phyloP scores from a whole-genome alignment of 1,140 invertebrate genomes.

The Macrobrachium rosenbergii region DNA sequence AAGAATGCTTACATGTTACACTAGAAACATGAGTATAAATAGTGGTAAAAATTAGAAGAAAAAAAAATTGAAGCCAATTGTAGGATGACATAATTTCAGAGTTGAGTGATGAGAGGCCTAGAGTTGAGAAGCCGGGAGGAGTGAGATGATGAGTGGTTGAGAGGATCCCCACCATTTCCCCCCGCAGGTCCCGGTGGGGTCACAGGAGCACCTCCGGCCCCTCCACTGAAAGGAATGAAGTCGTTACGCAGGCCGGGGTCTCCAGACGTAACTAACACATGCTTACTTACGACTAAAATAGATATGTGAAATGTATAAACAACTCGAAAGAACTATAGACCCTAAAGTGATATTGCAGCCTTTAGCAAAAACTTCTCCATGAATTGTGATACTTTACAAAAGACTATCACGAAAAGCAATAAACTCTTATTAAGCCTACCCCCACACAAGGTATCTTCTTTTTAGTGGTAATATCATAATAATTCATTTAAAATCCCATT shows the following conservation, averaged over 20 bases:
- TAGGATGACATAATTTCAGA: constrained; percentile 36
- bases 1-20: constrained; percentile 6
- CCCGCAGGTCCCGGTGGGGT: constrained; percentile 39
- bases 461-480: too few relatives aligned
- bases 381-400: too few relatives aligned
- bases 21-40: constrained; percentile 14
- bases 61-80: constrained; percentile 18
- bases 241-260: constrained; percentile 25
- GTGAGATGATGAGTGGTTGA: constrained; percentile 8
- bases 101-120: constrained; percentile 32
- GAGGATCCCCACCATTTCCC: constrained; percentile 15
- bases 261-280: not conserved
- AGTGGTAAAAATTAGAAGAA: constrained; percentile 26
- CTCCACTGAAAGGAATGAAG: constrained; percentile 45
- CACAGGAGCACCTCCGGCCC: constrained; percentile 46
- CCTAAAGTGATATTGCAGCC: too few relatives aligned
- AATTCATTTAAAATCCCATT: too few relatives aligned
- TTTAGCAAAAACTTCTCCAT: too few relatives aligned
- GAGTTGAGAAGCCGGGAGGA: constrained; percentile 26
- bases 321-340: not conserved
- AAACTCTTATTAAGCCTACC: too few relatives aligned
- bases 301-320: not conserved
- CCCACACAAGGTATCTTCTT: too few relatives aligned
- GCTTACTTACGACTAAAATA: not conserved
- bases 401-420: too few relatives aligned